Evolutionary conservation across 2,113 vertebrate genomes (phyloP).

Genomic region (Myotis yumanensis): DNA sequence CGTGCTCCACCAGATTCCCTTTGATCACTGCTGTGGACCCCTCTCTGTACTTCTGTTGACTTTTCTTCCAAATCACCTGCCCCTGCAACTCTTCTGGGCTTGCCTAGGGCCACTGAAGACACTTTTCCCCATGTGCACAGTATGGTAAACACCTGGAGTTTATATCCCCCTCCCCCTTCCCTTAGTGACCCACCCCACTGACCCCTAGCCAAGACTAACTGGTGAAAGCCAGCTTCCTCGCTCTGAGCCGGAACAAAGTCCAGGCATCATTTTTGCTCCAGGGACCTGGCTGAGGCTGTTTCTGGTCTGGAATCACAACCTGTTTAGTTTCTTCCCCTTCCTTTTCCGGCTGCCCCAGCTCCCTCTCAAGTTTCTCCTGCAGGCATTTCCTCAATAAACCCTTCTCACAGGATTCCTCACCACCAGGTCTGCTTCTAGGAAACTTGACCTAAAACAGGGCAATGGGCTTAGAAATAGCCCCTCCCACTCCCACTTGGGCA

Average conservation of each 20-base stretch:
- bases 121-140: neutral
- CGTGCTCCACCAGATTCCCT: neutral
- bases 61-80: neutral
- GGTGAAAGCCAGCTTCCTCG: neutral
- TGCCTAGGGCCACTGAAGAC: neutral
- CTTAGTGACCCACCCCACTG: neutral
- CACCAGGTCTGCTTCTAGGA: neutral
- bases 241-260: neutral
- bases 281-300: neutral
- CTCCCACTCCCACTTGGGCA: neutral
- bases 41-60: neutral
- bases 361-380: neutral
- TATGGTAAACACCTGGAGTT: neutral
- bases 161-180: accelerated
- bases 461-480: neutral
- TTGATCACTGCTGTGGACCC: neutral
- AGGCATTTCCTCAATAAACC: neutral
- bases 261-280: neutral
- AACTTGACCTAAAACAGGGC: neutral
- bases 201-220: neutral
- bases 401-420: neutral
- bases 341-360: neutral
- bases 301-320: neutral
- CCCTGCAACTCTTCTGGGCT: neutral
- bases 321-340: neutral